Evolutionary conservation across 1,140 invertebrate genomes (phyloP).

Genomic region (Rhagoletis zephyria): DNA sequence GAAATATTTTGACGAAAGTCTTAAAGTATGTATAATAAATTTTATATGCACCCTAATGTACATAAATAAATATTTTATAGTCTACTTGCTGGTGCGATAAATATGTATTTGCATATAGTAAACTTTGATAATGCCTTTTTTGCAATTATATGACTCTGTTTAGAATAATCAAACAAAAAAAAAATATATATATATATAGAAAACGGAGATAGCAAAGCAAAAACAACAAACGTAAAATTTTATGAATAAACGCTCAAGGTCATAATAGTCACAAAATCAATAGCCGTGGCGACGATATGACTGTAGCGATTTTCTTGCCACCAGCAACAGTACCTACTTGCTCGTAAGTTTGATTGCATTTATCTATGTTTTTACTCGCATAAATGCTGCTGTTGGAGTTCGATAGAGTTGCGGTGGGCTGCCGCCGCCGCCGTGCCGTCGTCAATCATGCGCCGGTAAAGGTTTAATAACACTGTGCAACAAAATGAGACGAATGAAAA

Average conservation of each 20-base stretch:
- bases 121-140: background rate
- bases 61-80: background rate
- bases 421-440: no score
- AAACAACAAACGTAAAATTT: conserved; percentile 6
- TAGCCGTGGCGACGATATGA: conserved; percentile 47
- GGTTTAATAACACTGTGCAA: background rate
- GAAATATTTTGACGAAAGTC: no score
- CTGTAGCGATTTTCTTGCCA: conserved; percentile 42
- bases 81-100: background rate
- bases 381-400: conserved; percentile 17
- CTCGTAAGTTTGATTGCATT: background rate
- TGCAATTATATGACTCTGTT: background rate
- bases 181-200: background rate
- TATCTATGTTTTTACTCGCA: background rate
- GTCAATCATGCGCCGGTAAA: conserved; percentile 19
- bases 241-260: conserved; percentile 44
- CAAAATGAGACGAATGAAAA: no score
- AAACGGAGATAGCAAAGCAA: background rate
- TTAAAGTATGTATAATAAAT: no score
- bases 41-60: no score
- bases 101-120: background rate
- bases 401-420: background rate
- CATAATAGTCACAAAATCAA: conserved; percentile 48
- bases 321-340: background rate
- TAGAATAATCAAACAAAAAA: conserved; percentile 9